phyloP scores from a whole-genome alignment of 2,797 vertebrate species.

The Alcedo quadribrachys region DNA sequence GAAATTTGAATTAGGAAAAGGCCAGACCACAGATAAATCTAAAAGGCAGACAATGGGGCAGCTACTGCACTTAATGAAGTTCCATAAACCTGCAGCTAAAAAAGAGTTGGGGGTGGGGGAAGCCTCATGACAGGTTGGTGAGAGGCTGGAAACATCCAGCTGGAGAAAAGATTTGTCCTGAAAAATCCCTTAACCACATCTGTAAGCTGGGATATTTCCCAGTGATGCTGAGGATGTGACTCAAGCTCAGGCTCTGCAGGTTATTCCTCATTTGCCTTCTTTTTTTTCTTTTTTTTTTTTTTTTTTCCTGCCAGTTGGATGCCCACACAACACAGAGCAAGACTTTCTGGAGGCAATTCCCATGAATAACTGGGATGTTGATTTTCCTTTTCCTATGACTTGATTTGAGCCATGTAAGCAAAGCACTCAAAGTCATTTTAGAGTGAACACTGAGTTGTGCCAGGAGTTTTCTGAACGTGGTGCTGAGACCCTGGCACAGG shows the following conservation, averaged over 20 bases:
- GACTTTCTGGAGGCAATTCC: not conserved
- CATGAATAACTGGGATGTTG: not conserved
- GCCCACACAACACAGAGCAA: not conserved
- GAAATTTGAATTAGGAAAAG: slow-evolving; percentile 21
- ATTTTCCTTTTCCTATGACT: not conserved
- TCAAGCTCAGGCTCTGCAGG: slow-evolving; percentile 17
- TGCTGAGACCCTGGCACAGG: no score
- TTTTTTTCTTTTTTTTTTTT: no score
- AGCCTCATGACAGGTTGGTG: not conserved
- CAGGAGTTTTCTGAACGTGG: not conserved
- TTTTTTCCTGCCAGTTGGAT: not conserved
- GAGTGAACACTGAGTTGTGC: not conserved
- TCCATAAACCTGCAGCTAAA: slow-evolving; percentile 44
- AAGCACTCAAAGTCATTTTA: not conserved
- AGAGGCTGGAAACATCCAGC: slow-evolving; percentile 58
- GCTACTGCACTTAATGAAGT: slow-evolving; percentile 55
- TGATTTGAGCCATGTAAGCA: not conserved
- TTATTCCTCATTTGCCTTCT: slow-evolving; percentile 18
- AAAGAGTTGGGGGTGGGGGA: not conserved
- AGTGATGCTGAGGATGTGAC: not conserved
- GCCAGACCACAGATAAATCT: slow-evolving; percentile 40
- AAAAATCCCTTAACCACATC: slow-evolving; percentile 5
- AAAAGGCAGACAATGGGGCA: slow-evolving; percentile 58
- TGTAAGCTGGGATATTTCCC: not conserved
- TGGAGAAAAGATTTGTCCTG: slow-evolving; percentile 49